Evolutionary conservation across 92 coral and sea anemone genomes (phyloP), one percentile per base, ranked within the genome.

Genomic region (Epizoanthus illoricatus): DNA sequence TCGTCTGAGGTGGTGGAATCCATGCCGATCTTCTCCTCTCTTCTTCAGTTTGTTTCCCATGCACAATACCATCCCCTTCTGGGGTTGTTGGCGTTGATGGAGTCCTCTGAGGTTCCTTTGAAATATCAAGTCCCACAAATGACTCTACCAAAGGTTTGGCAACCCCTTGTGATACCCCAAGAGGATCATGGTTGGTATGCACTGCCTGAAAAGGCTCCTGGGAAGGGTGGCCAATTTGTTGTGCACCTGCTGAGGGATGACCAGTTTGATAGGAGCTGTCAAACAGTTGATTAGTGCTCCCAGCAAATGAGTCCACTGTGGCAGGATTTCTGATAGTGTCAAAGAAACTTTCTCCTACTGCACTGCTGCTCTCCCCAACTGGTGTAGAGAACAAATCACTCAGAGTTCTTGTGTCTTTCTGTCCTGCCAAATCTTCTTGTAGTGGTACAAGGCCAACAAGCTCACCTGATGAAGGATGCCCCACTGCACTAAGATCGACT

Each of bases 281-380:
- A 40, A 65, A 36, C 8, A 69, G 84, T 61, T 81, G 87, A 41
- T 71, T 67, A 36, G 39, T 5, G 36, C 76, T 73, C 56, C 80
- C 80, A 56, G 89, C 74, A 88, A 86, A 91, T 20, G 91, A 73
- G 56, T 79, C 88, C 42, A 49, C 74, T 58, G 65, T 74, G 6
- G 76, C 55, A 41, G 90, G 80, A 24, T 75, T 84, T 71, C 87
- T 78, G 13, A 95, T 75, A 17, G 98, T 87, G 56, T 95, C 98
- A 88, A 95, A 95, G 84, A 95, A 95, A 56, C 81, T 91, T 57
- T 95, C 96, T 21, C 94, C 98, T 69, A 88, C 93, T 18, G 17
- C 33, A 36, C 81, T 88, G 65, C 70, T 80, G 67, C 87, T 75
- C 23, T 73, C 49, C 17, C 24, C 74, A 45, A 81, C 61, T 2